Evolutionary conservation across 2,797 vertebrate species (phyloP).

Genomic region (Channa striata): DNA sequence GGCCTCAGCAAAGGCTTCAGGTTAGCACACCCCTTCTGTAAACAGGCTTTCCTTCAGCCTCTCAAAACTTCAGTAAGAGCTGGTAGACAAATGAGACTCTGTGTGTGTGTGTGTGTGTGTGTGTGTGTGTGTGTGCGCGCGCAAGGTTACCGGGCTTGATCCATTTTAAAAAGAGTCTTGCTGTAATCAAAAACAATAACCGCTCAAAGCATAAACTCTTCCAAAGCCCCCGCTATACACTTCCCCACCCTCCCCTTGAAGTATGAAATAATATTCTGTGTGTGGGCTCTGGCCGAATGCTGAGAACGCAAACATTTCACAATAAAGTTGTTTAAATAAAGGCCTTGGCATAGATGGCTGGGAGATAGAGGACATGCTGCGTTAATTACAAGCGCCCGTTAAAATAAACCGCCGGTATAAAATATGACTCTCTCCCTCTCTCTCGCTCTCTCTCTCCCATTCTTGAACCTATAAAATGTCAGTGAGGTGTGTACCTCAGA

Average conservation of each 20-base stretch:
- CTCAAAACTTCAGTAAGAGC: constrained; percentile 41
- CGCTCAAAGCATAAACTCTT: constrained; percentile 91
- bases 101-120: constrained; percentile 26
- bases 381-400: constrained; percentile 97
- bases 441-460: constrained; percentile 50
- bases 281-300: constrained; percentile 94
- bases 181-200: constrained; percentile 99
- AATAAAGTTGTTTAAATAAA: constrained; percentile 99
- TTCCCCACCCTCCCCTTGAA: constrained; percentile 73
- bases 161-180: constrained; percentile 86
- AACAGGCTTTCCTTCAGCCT: constrained; percentile 75
- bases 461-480: constrained; percentile 93
- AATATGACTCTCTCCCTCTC: constrained; percentile 82
- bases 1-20: constrained; percentile 74
- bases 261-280: constrained; percentile 98
- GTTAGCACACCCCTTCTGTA: constrained; percentile 80
- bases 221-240: constrained; percentile 75
- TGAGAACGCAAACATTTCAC: constrained; percentile 99
- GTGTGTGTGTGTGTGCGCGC: constrained; percentile 31
- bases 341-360: constrained; percentile 94
- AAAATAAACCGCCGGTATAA: constrained; percentile 97
- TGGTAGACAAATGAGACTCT: constrained; percentile 24
- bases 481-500: constrained; percentile 91
- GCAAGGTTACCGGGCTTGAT: constrained; percentile 69
- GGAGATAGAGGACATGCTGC: constrained; percentile 96